These are phyloP conservation scores for Hippocampus abdominalis DNA, from an alignment of 2,113 vertebrate genomes.

Conservation along the genomic window DNA sequence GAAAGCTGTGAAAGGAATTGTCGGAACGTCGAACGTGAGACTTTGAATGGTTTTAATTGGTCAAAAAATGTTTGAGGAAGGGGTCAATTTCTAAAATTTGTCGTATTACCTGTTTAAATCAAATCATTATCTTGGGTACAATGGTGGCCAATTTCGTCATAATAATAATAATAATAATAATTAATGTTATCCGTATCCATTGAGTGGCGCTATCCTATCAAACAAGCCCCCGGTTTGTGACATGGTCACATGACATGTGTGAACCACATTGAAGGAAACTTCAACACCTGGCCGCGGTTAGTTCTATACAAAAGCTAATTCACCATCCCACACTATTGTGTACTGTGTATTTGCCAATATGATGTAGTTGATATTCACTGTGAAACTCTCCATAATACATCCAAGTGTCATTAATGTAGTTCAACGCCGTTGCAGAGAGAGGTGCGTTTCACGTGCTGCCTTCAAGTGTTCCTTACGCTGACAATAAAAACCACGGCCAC, in stretches of 20 bases:
- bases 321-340: background rate
- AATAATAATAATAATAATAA: background rate
- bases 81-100: too few relatives aligned
- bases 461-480: background rate
- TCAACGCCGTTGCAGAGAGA: background rate
- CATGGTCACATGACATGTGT: background rate
- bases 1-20: too few relatives aligned
- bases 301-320: background rate
- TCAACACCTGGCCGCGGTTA: background rate
- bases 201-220: background rate
- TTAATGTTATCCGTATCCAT: background rate
- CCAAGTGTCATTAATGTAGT: background rate
- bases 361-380: background rate
- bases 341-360: background rate
- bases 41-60: too few relatives aligned
- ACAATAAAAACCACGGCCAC: background rate
- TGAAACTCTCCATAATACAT: background rate
- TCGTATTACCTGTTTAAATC: too few relatives aligned
- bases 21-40: too few relatives aligned
- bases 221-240: background rate
- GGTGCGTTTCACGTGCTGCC: background rate
- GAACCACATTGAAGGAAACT: background rate
- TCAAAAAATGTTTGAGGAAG: too few relatives aligned
- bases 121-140: too few relatives aligned
- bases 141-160: too few relatives aligned